phyloP scores from a whole-genome alignment of 1,140 invertebrate species.

The Leptonema lineaticorne region DNA sequence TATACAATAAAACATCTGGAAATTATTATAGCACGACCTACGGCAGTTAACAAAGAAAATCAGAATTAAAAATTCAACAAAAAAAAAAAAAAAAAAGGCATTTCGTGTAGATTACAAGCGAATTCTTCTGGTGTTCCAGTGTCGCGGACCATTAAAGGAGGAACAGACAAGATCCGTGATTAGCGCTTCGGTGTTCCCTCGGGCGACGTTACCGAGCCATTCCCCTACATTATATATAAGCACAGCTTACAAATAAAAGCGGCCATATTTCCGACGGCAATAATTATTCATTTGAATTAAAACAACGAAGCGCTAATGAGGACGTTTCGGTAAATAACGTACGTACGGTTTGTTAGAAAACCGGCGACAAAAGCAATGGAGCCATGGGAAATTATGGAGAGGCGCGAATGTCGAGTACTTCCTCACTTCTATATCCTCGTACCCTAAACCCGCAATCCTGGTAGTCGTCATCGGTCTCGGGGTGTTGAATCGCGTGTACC shows the following conservation, averaged over 20 bases:
- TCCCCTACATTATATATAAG: neutral
- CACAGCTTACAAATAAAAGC: too few relatives aligned
- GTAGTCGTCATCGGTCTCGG: too few relatives aligned
- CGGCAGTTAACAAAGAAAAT: too few relatives aligned
- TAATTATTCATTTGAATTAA: conserved; percentile 18
- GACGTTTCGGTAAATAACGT: neutral
- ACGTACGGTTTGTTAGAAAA: too few relatives aligned
- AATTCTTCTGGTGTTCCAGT: neutral
- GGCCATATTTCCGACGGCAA: conserved; percentile 9
- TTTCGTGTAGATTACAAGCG: neutral
- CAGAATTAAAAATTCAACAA: too few relatives aligned
- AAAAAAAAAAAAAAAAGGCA: neutral
- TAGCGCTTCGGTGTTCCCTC: neutral
- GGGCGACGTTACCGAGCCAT: conserved; percentile 4
- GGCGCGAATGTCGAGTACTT: neutral
- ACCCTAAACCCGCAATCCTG: too few relatives aligned
- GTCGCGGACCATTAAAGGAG: conserved; percentile 1
- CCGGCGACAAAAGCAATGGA: neutral
- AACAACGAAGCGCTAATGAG: conserved; percentile 11
- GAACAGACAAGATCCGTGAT: conserved; percentile 5
- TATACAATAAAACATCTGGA: too few relatives aligned
- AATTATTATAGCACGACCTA: too few relatives aligned
- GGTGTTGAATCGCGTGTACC: too few relatives aligned
- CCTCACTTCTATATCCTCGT: too few relatives aligned
- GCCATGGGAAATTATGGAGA: neutral